Conservation (phyloP, 2,113 vertebrate genomes). For the Cacatua alba region DNA sequence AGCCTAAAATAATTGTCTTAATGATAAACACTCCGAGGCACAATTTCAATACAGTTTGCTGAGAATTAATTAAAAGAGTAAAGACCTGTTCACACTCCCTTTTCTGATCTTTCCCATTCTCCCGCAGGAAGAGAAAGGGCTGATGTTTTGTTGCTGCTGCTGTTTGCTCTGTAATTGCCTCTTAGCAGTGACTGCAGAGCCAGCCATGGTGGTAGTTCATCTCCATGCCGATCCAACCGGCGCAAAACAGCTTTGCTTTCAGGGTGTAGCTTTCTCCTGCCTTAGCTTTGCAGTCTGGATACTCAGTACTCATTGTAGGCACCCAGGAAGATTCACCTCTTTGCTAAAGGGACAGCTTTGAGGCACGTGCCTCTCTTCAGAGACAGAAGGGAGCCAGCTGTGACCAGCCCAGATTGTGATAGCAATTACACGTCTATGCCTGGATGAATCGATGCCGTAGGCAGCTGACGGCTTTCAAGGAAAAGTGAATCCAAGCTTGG, state of each 20-base stretch:
- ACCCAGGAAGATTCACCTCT: neutral
- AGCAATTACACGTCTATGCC: neutral
- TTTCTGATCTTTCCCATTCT: neutral
- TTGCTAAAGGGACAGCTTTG: neutral
- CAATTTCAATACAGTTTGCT: neutral
- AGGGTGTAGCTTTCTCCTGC: neutral
- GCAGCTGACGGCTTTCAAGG: neutral
- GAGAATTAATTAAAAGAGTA: constrained; percentile 27
- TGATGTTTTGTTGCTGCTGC: neutral
- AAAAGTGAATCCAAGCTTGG: neutral
- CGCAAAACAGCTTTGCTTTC: rapidly evolving
- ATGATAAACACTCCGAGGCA: constrained; percentile 39
- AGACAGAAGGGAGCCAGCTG: neutral
- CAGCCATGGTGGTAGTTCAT: neutral
- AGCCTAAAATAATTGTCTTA: constrained; percentile 58
- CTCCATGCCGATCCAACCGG: rapidly evolving
- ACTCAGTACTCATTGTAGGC: neutral
- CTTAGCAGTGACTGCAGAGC: neutral
- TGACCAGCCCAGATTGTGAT: rapidly evolving
- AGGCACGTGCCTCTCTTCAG: neutral
- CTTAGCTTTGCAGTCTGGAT: neutral
- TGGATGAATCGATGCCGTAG: neutral
- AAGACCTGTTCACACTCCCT: neutral
- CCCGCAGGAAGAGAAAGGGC: neutral
- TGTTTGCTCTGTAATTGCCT: neutral